phyloP scores from a whole-genome alignment of 1,140 invertebrate species.

The Leptoteleia sp. region DNA sequence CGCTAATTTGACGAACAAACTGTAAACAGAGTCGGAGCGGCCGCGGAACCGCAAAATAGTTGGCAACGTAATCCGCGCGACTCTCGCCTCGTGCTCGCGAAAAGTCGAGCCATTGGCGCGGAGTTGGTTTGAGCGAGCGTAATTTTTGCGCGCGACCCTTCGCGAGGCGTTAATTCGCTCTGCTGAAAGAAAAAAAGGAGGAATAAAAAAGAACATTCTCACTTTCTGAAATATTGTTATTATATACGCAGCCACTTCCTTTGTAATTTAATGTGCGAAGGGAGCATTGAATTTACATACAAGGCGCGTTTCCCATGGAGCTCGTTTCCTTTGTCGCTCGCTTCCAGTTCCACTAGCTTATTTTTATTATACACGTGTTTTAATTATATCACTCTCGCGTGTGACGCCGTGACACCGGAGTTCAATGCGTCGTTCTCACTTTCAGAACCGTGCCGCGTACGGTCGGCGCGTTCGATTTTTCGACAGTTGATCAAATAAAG shows the following conservation, averaged over 20 bases:
- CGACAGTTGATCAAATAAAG: no score
- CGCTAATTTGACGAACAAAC: conserved; percentile 9
- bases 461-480: no score
- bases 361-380: conserved; percentile 47
- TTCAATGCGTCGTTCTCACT: not conserved
- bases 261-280: conserved; percentile 57
- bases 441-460: no score
- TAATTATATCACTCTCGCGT: conserved; percentile 57
- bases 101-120: conserved; percentile 3
- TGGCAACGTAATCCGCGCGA: conserved; percentile 15
- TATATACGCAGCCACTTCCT: conserved; percentile 60
- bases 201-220: conserved; percentile 57
- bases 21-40: conserved; percentile 2
- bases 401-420: conserved; percentile 7
- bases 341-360: conserved; percentile 50
- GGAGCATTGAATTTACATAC: conserved; percentile 63
- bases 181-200: no score
- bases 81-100: conserved; percentile 1
- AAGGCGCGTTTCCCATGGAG: conserved; percentile 61
- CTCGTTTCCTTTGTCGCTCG: conserved; percentile 59
- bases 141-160: conserved; percentile 30
- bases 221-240: conserved; percentile 58
- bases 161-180: conserved; percentile 43
- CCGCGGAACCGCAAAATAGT: conserved; percentile 21
- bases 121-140: conserved; percentile 13